phyloP scores from a whole-genome alignment of 1,140 invertebrate genomes.

The Akabosia matsudoensis region DNA sequence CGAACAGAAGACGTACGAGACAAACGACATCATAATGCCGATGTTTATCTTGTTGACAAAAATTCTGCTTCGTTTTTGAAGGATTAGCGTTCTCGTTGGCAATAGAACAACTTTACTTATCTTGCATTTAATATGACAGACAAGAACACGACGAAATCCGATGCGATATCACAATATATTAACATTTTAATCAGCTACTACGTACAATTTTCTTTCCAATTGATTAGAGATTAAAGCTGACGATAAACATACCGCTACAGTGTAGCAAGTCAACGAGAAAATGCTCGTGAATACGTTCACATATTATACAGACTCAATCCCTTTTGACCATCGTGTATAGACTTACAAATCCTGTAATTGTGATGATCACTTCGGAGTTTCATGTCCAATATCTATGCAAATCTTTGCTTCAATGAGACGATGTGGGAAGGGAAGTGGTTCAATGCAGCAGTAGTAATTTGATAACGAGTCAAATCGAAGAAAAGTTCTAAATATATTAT shows the following conservation, averaged over 20 bases:
- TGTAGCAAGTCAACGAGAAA: neutral
- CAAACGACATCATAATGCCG: too few species aligned
- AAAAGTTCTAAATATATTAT: too few species aligned
- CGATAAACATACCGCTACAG: neutral
- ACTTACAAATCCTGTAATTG: neutral
- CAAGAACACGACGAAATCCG: neutral
- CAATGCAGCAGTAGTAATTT: neutral
- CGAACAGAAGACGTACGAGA: too few species aligned
- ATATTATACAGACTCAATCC: neutral
- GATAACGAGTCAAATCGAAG: neutral
- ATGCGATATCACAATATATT: too few species aligned
- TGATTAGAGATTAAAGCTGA: neutral
- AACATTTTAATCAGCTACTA: too few species aligned
- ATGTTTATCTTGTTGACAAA: neutral
- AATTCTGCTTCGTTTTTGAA: neutral
- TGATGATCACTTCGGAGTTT: neutral
- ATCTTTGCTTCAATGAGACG: neutral
- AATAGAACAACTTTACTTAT: neutral
- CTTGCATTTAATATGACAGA: neutral
- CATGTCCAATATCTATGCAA: conserved; percentile 18
- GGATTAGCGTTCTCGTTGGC: too few species aligned
- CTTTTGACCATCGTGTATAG: neutral
- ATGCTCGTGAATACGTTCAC: neutral
- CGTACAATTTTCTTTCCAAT: neutral
- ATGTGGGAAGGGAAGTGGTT: neutral